phyloP scores from a whole-genome alignment of 2,888 invertebrate species.

The Conchocele bisecta region DNA sequence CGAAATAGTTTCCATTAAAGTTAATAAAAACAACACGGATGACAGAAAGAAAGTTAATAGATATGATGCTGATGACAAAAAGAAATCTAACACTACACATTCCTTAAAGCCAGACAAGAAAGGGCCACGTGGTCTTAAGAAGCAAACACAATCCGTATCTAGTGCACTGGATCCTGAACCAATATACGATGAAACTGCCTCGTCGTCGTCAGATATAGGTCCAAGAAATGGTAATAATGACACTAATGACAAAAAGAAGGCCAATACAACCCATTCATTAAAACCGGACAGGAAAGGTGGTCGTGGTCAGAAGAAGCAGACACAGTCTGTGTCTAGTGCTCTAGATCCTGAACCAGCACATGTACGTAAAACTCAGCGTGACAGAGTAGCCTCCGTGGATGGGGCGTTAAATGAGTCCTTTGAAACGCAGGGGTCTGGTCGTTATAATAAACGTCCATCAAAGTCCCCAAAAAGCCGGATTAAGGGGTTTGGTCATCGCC shows the following conservation, averaged over 20 bases:
- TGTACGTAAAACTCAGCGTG: slow-evolving; percentile 45
- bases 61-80: slow-evolving; percentile 5
- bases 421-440: slow-evolving; percentile 44
- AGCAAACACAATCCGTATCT: slow-evolving; percentile 43
- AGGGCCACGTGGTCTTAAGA: slow-evolving; percentile 36
- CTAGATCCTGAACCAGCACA: slow-evolving; percentile 40
- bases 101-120: slow-evolving; percentile 52
- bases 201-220: slow-evolving; percentile 58
- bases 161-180: slow-evolving; percentile 43
- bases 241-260: no score
- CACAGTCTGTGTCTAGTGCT: neutral
- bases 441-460: slow-evolving; percentile 57
- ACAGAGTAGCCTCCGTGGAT: slow-evolving; percentile 15
- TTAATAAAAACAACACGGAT: slow-evolving; percentile 1
- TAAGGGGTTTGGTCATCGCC: slow-evolving; percentile 64
- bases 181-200: slow-evolving; percentile 29
- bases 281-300: slow-evolving; percentile 48
- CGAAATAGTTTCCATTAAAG: slow-evolving; percentile 47
- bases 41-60: slow-evolving; percentile 22
- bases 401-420: slow-evolving; percentile 31
- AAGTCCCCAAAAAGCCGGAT: slow-evolving; percentile 44
- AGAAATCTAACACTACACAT: slow-evolving; percentile 45
- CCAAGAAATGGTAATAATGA: slow-evolving; percentile 29
- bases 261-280: slow-evolving; percentile 47
- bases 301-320: slow-evolving; percentile 17